A percentile compares a stretch with the other conserved stretches of the same genome.
Conservation (phyloP, 2,888 invertebrate species). For the Phasia obesa region DNA sequence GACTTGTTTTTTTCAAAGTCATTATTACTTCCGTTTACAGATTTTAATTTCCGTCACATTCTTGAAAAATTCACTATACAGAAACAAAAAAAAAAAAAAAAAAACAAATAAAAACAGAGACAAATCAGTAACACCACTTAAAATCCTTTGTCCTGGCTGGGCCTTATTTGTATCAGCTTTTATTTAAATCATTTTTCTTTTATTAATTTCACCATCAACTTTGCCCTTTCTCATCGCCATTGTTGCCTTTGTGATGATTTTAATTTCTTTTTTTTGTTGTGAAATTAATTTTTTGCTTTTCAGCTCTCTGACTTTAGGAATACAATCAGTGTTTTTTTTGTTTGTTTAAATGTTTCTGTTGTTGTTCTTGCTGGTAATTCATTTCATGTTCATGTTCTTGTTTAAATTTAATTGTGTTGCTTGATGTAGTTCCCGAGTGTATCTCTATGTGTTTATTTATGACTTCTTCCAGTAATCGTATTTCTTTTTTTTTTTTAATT, state of each 20-base stretch:
- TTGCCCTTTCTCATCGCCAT: conserved; percentile 2
- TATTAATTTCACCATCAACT: conserved; percentile 11
- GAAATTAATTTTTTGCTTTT: conserved; percentile 26
- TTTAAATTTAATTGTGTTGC: conserved; percentile 45
- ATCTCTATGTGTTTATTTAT: conserved; percentile 17
- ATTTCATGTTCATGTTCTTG: conserved; percentile 18
- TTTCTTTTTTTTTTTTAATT: neutral
- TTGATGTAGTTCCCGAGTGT: conserved; percentile 16
- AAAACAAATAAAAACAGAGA: neutral
- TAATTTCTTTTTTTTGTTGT: neutral
- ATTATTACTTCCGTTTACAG: neutral
- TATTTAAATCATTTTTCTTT: conserved; percentile 17
- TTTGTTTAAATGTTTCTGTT: neutral
- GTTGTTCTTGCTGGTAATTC: too few relatives aligned
- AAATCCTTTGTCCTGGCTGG: conserved; percentile 7
- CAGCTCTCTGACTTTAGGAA: conserved; percentile 25
- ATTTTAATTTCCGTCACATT: neutral
- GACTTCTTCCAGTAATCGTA: conserved; percentile 51
- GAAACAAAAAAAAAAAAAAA: neutral
- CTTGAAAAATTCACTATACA: neutral
- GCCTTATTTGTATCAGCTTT: conserved; percentile 10
- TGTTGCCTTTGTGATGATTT: conserved; percentile 11
- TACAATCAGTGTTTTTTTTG: conserved; percentile 18
- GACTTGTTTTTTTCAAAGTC: neutral
- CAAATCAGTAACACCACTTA: neutral